A percentile compares a stretch with the other conserved stretches of the same genome.
These are phyloP conservation scores for Anas capensis DNA, from an alignment of 2,797 vertebrate genomes.

Conservation along the genomic window DNA sequence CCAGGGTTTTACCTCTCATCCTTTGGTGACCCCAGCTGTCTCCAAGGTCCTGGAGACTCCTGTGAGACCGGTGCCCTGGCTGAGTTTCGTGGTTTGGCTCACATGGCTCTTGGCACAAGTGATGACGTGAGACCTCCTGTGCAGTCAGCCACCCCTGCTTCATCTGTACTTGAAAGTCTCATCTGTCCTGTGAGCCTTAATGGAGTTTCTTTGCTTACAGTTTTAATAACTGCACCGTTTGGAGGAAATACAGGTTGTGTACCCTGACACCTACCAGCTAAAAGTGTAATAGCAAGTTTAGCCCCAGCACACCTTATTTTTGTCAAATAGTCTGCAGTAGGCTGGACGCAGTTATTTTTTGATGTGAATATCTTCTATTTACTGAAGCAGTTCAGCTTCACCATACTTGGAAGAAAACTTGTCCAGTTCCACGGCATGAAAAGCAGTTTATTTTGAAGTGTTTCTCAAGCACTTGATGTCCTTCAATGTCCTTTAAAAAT, in stretches of 20 bases:
- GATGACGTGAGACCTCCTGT: background rate
- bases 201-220: background rate
- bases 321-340: background rate
- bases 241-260: background rate
- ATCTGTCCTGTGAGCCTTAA: background rate
- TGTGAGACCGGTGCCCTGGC: rapidly evolving
- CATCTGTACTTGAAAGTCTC: background rate
- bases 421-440: background rate
- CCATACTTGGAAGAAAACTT: background rate
- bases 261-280: background rate
- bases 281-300: background rate
- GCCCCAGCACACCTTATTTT: no score
- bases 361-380: background rate
- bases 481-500: background rate
- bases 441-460: background rate
- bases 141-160: background rate
- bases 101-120: background rate
- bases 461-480: background rate
- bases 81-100: background rate
- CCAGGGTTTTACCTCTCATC: background rate
- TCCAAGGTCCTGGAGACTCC: background rate
- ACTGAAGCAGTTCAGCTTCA: background rate
- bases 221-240: background rate
- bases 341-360: background rate
- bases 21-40: background rate